Conservation (phyloP, 2,888 invertebrate genomes). For the Idaea straminata region DNA sequence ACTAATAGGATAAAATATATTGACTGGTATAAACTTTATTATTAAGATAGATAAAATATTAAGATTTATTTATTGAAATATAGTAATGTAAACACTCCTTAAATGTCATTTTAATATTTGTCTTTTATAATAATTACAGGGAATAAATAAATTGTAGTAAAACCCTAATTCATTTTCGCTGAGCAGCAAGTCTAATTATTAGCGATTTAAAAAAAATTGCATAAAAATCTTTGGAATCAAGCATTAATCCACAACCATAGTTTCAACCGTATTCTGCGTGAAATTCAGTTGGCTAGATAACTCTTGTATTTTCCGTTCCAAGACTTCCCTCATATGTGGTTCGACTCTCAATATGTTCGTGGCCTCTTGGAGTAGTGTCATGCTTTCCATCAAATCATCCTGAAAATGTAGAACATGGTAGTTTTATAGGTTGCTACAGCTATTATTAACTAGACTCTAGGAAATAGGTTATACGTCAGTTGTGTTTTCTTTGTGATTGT, state of each 20-base stretch:
- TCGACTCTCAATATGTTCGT: slow-evolving; percentile 81
- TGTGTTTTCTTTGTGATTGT: no score
- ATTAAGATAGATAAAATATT: no score
- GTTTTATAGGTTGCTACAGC: not conserved
- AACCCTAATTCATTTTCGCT: not conserved
- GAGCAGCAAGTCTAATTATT: not conserved
- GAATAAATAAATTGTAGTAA: not conserved
- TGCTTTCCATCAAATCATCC: slow-evolving; percentile 79
- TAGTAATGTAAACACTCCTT: no score
- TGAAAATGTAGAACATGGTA: slow-evolving; percentile 39
- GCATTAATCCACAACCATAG: slow-evolving; percentile 6
- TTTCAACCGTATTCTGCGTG: slow-evolving; percentile 33
- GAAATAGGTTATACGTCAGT: no score
- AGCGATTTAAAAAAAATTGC: no score
- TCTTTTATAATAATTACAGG: not conserved
- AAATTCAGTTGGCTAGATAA: slow-evolving; percentile 54
- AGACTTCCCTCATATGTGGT: slow-evolving; percentile 76
- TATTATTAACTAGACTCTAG: not conserved
- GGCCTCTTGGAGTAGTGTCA: slow-evolving; percentile 80
- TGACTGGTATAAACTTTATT: no score
- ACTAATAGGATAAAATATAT: no score
- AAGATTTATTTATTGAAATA: not conserved
- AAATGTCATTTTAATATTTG: slow-evolving; percentile 8
- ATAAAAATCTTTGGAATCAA: not conserved
- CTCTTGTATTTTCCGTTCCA: slow-evolving; percentile 72